Percentiles rank a stretch among this genome's conserved stretches.
These are phyloP conservation scores for Coendou prehensilis DNA, from an alignment of 2,797 vertebrate genomes.

Conservation along the genomic window DNA sequence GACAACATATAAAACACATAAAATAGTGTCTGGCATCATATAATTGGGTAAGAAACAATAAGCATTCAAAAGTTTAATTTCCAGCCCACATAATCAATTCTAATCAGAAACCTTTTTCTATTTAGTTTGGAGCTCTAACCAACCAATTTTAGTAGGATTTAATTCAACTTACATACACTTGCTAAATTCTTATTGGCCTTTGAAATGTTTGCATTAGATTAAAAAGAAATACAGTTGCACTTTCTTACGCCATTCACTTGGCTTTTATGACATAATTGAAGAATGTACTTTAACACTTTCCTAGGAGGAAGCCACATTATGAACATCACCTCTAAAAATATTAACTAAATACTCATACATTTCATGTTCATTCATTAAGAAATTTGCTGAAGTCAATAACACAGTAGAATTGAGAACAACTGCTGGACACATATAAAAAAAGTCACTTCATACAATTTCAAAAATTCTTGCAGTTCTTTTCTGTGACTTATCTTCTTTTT, in stretches of 20 bases:
- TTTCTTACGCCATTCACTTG: conserved; percentile 32
- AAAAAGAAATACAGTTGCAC: neutral
- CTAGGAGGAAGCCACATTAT: neutral
- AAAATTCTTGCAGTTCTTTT: neutral
- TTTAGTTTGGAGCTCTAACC: conserved; percentile 1
- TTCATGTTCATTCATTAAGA: neutral
- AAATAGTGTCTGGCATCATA: neutral
- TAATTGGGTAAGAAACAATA: neutral
- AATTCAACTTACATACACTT: conserved; percentile 14
- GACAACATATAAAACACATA: conserved; percentile 5
- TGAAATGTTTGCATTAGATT: neutral
- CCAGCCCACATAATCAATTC: neutral
- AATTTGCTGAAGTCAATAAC: neutral
- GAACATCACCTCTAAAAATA: neutral
- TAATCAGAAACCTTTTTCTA: neutral
- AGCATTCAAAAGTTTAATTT: conserved; percentile 25
- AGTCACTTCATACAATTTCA: neutral
- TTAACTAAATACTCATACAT: neutral
- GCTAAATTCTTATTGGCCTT: conserved; percentile 47
- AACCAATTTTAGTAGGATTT: conserved; percentile 54
- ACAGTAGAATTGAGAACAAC: neutral
- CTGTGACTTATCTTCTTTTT: neutral
- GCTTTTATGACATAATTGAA: neutral
- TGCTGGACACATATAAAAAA: neutral
- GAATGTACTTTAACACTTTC: conserved; percentile 8